Conservation (phyloP, 2,113 vertebrate species). For the Fregetta grallaria region DNA sequence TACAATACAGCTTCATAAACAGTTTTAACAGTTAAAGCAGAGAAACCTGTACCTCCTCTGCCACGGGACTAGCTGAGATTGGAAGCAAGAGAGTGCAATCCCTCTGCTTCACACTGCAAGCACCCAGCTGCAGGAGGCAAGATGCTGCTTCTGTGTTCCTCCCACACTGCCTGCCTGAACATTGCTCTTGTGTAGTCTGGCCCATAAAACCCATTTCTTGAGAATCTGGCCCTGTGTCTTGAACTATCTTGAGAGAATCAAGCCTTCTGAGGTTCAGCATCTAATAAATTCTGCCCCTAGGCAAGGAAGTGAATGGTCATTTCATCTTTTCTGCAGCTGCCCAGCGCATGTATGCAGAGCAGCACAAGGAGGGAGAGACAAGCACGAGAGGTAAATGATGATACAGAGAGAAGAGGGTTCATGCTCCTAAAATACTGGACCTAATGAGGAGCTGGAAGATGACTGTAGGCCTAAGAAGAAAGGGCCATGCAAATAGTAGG, state of each 20-base stretch:
- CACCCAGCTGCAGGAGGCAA: neutral
- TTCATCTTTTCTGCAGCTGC: slow-evolving; percentile 14
- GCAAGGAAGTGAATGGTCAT: neutral
- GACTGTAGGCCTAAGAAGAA: neutral
- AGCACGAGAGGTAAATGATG: neutral
- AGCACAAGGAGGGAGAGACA: neutral
- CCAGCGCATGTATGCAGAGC: neutral
- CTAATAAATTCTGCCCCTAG: neutral
- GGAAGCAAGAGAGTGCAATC: neutral
- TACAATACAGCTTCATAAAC: neutral
- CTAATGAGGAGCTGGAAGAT: neutral
- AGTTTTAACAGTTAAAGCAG: neutral
- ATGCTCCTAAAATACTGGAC: neutral
- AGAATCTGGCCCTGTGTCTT: neutral
- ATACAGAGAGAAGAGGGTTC: neutral
- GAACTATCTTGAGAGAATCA: neutral
- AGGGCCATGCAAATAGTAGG: neutral
- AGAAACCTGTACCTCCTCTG: neutral
- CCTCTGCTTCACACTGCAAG: neutral
- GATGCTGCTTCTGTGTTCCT: neutral
- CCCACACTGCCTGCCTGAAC: neutral
- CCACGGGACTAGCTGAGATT: neutral
- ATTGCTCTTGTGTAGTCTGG: neutral
- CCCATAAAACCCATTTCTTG: neutral
- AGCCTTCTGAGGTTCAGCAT: neutral